phyloP scores from a whole-genome alignment of 2,888 invertebrate genomes.

The Xanthia togata region DNA sequence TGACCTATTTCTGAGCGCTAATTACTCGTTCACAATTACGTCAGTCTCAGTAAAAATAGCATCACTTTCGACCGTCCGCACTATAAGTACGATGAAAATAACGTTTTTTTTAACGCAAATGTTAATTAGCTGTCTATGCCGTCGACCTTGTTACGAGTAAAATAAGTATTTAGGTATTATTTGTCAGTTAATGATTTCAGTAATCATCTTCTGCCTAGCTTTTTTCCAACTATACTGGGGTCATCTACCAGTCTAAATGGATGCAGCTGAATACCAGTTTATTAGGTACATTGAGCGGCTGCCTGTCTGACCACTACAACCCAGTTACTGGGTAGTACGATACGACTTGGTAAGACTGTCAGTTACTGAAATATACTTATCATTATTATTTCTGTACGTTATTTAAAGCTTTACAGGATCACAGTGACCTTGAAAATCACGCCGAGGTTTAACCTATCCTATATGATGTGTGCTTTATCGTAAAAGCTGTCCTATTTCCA shows the following conservation, averaged over 20 bases:
- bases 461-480: background rate
- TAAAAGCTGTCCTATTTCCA: background rate
- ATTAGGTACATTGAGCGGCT: background rate
- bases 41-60: constrained; percentile 41
- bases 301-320: background rate
- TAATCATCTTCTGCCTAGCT: too few species aligned
- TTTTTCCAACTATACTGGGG: background rate
- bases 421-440: background rate
- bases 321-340: background rate
- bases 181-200: background rate
- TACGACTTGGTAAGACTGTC: background rate
- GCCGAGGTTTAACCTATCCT: too few species aligned
- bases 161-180: background rate
- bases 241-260: background rate
- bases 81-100: background rate
- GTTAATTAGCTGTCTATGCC: background rate
- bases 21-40: constrained; percentile 37
- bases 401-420: background rate
- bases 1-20: constrained; percentile 26
- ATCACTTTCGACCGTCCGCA: background rate
- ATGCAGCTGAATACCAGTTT: background rate
- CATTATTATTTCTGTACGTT: background rate
- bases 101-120: constrained; percentile 1
- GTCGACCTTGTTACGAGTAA: accelerated
- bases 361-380: background rate